Evolutionary conservation across 2,113 vertebrate genomes (phyloP), one percentile per base, ranked within the genome.

Genomic region (Oceanodroma tethys): DNA sequence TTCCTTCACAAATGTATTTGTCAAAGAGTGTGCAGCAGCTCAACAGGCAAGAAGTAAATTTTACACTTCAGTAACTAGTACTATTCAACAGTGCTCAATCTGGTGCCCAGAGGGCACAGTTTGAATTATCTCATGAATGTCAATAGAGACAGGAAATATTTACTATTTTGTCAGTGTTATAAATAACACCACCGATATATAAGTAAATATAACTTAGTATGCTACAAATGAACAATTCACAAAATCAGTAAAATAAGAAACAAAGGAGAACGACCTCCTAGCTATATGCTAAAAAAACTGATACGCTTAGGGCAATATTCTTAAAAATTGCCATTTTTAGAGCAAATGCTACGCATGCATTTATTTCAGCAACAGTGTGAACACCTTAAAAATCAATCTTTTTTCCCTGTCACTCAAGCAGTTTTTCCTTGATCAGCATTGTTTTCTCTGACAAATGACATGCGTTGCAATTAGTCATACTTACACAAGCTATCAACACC

Each of bases 171-270:
- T 55, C 62, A 72, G 26, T 5, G 48, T 36, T 75, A 20, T 10
- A 75, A 92, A 50, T 67, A 66, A 48, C 56, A 63, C 20, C 23
- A 63, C 34, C 36, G 9, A 59, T 42, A 59, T 27, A n/a, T 26
- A n/a, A 59, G n/a, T 26, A 38, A 63, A 13, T 25, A 0, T 20
- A 43, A 74, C 16, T 16, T 29, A 5, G 2, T 4, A 18, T 3
- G 34, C 71, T 65, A 22, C 53, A 68, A 80, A 67, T 7, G 52
- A 86, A 47, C 63, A 45, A 36, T 25, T 65, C 74, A 68, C 53
- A 43, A 47, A 18, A 60, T 25, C n/a, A 71, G 5, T 71, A 83
- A 76, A 86, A 55, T 13, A 66, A 86, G 32, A 68, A 84, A 43
- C 18, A 36, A 36, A 36, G 52, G 63, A 26, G 53, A 26, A 47